These are phyloP conservation scores for Acronicta aceris DNA, from an alignment of 2,888 invertebrate species.

Conservation along the genomic window DNA sequence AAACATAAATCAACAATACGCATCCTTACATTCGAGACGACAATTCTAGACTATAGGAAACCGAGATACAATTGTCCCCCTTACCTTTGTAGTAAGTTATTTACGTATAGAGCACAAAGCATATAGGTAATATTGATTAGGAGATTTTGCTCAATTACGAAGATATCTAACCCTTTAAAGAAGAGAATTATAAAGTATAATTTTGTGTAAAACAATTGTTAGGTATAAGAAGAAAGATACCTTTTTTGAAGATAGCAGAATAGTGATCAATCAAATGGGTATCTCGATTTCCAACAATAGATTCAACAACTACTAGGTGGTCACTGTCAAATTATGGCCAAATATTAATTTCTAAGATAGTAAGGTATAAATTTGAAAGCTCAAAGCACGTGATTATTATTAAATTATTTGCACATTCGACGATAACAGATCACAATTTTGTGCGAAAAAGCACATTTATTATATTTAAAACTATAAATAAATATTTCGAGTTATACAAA, in stretches of 20 bases:
- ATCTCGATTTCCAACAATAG: constrained; percentile 40
- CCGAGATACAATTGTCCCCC: constrained; percentile 10
- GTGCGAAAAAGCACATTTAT: constrained; percentile 71
- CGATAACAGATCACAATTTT: constrained; percentile 70
- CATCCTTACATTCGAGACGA: constrained; percentile 56
- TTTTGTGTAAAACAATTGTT: too few species aligned
- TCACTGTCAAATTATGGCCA: constrained; percentile 66
- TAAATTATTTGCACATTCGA: constrained; percentile 70
- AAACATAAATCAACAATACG: constrained; percentile 62
- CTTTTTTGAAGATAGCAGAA: too few species aligned
- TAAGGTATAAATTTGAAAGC: constrained; percentile 67
- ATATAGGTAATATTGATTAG: too few species aligned
- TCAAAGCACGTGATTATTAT: constrained; percentile 66
- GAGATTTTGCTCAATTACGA: too few species aligned
- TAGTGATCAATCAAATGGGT: background rate
- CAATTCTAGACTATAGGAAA: constrained; percentile 42
- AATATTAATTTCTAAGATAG: constrained; percentile 60
- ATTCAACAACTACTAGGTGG: constrained; percentile 56
- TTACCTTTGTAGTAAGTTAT: background rate
- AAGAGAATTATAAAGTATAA: too few species aligned
- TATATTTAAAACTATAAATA: constrained; percentile 59
- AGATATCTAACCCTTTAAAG: too few species aligned
- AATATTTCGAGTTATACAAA: constrained; percentile 56
- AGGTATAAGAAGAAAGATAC: too few species aligned
- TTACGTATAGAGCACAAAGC: background rate